Evolutionary conservation across 2,113 vertebrate genomes (phyloP).

Genomic region (Ondatra zibethicus): DNA sequence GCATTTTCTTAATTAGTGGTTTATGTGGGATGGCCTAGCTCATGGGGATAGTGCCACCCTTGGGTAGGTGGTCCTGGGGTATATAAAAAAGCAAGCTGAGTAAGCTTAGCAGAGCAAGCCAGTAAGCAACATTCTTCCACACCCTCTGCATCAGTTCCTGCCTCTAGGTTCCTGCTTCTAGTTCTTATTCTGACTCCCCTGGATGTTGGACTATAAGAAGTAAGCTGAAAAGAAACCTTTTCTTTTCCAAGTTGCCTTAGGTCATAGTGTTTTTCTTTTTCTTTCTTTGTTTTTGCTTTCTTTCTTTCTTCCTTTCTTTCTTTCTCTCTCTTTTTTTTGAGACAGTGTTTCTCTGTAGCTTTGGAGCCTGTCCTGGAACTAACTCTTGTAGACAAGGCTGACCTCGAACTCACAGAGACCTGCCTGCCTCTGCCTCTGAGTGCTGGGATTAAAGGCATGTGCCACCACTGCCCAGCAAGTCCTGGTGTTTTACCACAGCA

Average conservation of each 20-base stretch:
- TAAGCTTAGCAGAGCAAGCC: neutral
- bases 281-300: too few relatives aligned
- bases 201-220: neutral
- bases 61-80: neutral
- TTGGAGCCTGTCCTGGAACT: too few relatives aligned
- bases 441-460: too few relatives aligned
- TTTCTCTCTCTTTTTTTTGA: too few relatives aligned
- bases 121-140: neutral
- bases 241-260: neutral
- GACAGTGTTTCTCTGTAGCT: too few relatives aligned
- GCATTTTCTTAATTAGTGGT: neutral
- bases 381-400: too few relatives aligned
- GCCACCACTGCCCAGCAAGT: too few relatives aligned
- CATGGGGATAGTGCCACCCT: neutral
- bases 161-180: neutral
- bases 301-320: too few relatives aligned
- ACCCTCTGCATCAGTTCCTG: neutral
- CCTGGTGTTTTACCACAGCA: neutral
- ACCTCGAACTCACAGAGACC: too few relatives aligned
- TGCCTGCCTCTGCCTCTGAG: too few relatives aligned
- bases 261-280: neutral
- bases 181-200: neutral
- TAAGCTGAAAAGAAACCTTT: neutral
- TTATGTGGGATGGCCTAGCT: neutral
- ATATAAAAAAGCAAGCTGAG: neutral